Evolutionary conservation across 2,113 vertebrate species (phyloP), one percentile per base, ranked within the genome.

Genomic region (Amazona vittata): DNA sequence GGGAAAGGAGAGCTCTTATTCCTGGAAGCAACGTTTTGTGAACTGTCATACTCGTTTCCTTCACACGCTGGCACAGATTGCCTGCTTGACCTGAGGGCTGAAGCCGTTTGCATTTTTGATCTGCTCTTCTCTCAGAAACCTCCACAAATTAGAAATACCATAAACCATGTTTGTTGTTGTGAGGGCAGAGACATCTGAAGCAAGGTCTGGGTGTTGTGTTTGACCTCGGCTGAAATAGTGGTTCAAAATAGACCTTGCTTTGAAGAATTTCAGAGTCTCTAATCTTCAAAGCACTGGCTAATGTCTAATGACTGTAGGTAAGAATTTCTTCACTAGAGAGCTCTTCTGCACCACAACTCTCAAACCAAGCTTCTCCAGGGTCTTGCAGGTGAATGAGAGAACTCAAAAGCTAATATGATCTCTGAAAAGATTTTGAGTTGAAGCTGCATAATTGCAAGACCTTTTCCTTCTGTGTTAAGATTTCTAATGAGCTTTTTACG

Each of bases 31-130:
- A 93, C 46, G 1, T 91, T 96, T 96, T 96, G 95, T 94, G 94
- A 97, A 91, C 94, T 97, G 95, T 92, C 95, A 97, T 70, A 83
- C 70, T 91, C 59, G 6, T 94, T 96, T 96, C 93, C 96, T 91
- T 95, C 86, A 95, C 94, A 83, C 89, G 8, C 86, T 84, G 83
- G 89, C 95, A 95, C 94, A 96, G 95, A 96, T 94, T 96, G 95
- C 83, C 84, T 96, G 84, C 96, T 86, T 95, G 94, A 96, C 94
- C 95, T 4, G 41, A 82, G 96, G 95, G 93, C 94, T 95, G 94
- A 82, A 93, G 86, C 85, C 93, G 93, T 96, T 96, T 97, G 93
- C 92, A 94, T 94, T 95, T 97, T 89, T 96, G 94, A 95, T 95
- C 93, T 85, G 81, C 91, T 94, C 84, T 68, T 97, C 96, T 95